These are phyloP conservation scores for Tetragonula carbonaria DNA, from an alignment of 2,888 invertebrate genomes.

Conservation along the genomic window DNA sequence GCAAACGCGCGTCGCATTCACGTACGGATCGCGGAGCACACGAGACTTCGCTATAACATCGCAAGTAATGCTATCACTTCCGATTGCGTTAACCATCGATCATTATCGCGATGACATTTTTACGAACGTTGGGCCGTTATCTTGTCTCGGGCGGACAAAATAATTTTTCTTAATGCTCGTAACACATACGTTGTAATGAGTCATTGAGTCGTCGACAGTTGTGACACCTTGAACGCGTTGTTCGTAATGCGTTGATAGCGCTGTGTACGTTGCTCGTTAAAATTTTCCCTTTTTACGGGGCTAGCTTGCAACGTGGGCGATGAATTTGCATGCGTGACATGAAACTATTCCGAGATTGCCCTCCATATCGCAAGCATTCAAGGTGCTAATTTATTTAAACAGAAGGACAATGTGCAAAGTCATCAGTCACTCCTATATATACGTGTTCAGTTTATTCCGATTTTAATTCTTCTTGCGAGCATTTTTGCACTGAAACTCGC, in stretches of 20 bases:
- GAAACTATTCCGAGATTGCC: conserved; percentile 34
- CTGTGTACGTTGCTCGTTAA: not conserved
- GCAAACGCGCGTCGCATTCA: not conserved
- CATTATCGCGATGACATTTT: conserved; percentile 9
- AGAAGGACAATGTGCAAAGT: too few species aligned
- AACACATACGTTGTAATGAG: not conserved
- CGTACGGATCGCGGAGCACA: conserved; percentile 24
- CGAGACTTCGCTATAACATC: not conserved
- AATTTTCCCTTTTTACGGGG: conserved; percentile 22
- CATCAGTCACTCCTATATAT: not conserved
- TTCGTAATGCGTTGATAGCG: not conserved
- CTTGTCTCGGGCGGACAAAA: too few species aligned
- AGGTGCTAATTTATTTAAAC: conserved; percentile 29
- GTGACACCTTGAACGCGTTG: not conserved
- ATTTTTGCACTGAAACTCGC: too few species aligned
- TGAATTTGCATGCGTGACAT: conserved; percentile 51
- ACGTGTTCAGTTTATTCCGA: not conserved
- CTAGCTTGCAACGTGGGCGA: conserved; percentile 39
- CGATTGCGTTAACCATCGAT: not conserved
- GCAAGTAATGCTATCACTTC: not conserved
- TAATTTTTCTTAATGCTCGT: not conserved
- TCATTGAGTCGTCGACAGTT: not conserved
- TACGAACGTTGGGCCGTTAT: not conserved
- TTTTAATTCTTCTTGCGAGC: not conserved
- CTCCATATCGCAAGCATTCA: conserved; percentile 29